These are phyloP conservation scores for Eledone cirrhosa DNA, from an alignment of 2,888 invertebrate genomes.

Conservation along the genomic window DNA sequence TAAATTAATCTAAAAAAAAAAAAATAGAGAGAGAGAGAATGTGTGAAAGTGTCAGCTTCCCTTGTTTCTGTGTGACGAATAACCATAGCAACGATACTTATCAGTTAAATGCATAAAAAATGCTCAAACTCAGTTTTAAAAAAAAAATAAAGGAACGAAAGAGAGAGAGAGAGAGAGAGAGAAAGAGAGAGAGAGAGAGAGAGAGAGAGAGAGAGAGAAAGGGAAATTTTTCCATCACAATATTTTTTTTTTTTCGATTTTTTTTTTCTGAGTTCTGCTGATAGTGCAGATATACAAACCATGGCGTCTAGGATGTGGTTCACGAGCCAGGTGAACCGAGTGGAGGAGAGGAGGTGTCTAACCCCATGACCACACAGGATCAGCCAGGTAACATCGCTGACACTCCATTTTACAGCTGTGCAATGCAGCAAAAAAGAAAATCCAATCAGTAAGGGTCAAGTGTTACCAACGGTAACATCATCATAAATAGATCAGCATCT, in stretches of 20 bases:
- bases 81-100: neutral
- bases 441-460: slow-evolving; percentile 16
- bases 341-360: slow-evolving; percentile 9
- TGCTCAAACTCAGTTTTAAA: neutral
- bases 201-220: neutral
- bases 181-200: neutral
- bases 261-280: slow-evolving; percentile 19
- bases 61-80: neutral
- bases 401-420: slow-evolving; percentile 36
- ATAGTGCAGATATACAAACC: slow-evolving; percentile 28
- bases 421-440: slow-evolving; percentile 42
- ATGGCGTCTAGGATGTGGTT: slow-evolving; percentile 23
- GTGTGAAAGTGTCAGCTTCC: neutral
- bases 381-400: slow-evolving; percentile 19
- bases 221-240: neutral
- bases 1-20: too few relatives aligned
- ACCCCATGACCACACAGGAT: slow-evolving; percentile 28
- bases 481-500: slow-evolving; percentile 16
- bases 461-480: slow-evolving; percentile 17
- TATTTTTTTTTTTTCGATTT: too few relatives aligned
- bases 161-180: neutral
- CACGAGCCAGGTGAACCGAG: slow-evolving; percentile 25
- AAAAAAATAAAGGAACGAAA: neutral
- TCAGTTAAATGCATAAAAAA: slow-evolving; percentile 23
- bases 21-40: too few relatives aligned